Conservation (phyloP, 2,113 vertebrate genomes). For the Syngnathus floridae region DNA sequence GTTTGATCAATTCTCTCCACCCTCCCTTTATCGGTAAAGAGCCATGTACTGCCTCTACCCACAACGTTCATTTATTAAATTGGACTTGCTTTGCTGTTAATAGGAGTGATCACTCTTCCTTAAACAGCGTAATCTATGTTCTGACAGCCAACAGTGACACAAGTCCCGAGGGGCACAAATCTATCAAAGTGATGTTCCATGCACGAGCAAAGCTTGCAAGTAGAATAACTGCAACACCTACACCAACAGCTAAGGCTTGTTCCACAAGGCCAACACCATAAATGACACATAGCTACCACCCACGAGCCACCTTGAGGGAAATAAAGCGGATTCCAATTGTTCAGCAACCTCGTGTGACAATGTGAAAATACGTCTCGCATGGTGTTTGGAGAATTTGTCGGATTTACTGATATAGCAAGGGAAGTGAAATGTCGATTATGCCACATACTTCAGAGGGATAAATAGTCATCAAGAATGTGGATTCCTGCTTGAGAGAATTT, state of each 20-base stretch:
- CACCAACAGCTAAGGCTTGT: conserved; percentile 15
- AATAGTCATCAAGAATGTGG: conserved; percentile 22
- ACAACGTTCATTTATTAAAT: conserved; percentile 59
- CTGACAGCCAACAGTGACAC: conserved; percentile 62
- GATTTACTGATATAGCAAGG: conserved; percentile 3
- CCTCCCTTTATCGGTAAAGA: conserved; percentile 46
- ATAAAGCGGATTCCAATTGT: conserved; percentile 27
- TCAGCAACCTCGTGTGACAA: not conserved
- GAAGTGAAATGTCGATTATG: conserved; percentile 17
- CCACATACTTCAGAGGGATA: conserved; percentile 16
- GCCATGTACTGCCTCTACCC: conserved; percentile 29
- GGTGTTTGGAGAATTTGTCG: not conserved
- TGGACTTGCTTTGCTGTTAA: conserved; percentile 60
- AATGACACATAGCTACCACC: conserved; percentile 25
- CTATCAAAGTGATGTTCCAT: conserved; percentile 45
- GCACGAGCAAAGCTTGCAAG: conserved; percentile 38
- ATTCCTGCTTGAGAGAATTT: conserved; percentile 13
- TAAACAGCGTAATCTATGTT: conserved; percentile 61
- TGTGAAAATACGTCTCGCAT: not conserved
- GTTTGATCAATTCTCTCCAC: conserved; percentile 42
- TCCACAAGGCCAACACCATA: conserved; percentile 43
- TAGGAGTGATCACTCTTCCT: conserved; percentile 65
- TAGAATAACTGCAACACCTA: conserved; percentile 41
- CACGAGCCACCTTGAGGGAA: conserved; percentile 13
- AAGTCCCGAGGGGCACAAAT: conserved; percentile 57